Evolutionary conservation across 1,140 invertebrate species (phyloP).

Genomic region (Hycleus cichorii): DNA sequence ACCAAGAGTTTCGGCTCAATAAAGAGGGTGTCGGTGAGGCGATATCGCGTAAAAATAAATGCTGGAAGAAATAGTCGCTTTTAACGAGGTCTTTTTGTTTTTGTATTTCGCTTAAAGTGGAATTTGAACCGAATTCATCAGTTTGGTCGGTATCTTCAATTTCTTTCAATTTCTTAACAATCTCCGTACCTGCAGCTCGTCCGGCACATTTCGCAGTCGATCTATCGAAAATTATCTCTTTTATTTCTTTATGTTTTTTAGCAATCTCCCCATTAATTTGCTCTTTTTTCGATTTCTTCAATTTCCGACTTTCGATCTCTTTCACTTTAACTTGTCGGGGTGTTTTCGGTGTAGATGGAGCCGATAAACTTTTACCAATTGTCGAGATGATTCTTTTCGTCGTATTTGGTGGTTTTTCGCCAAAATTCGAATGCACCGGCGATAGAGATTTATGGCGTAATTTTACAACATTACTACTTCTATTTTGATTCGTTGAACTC

Average conservation of each 20-base stretch:
- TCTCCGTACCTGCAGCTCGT: constrained; percentile 22
- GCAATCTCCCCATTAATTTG: constrained; percentile 32
- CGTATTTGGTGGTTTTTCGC: constrained; percentile 3
- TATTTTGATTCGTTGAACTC: constrained; percentile 1
- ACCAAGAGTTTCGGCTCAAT: constrained; percentile 44
- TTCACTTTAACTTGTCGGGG: not conserved
- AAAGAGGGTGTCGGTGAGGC: constrained; percentile 33
- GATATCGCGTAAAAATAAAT: constrained; percentile 54
- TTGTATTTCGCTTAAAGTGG: constrained; percentile 46
- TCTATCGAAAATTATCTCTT: constrained; percentile 23
- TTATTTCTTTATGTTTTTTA: constrained; percentile 28
- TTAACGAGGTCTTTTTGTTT: constrained; percentile 49
- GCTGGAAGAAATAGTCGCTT: constrained; percentile 61
- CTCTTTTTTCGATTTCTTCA: constrained; percentile 33
- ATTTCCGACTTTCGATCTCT: constrained; percentile 13
- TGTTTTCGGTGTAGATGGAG: constrained; percentile 6
- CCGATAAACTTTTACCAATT: not conserved
- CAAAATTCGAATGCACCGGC: constrained; percentile 3
- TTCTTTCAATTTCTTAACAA: constrained; percentile 27
- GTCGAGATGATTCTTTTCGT: constrained; percentile 10
- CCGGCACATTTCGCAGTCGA: constrained; percentile 23
- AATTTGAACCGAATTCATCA: constrained; percentile 4
- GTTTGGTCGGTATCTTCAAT: constrained; percentile 2
- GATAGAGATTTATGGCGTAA: constrained; percentile 7
- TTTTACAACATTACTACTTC: not conserved